A percentile compares a stretch with the other conserved stretches of the same genome.
These are phyloP conservation scores for Bombus ignitus DNA, from an alignment of 1,140 invertebrate species.

Conservation along the genomic window DNA sequence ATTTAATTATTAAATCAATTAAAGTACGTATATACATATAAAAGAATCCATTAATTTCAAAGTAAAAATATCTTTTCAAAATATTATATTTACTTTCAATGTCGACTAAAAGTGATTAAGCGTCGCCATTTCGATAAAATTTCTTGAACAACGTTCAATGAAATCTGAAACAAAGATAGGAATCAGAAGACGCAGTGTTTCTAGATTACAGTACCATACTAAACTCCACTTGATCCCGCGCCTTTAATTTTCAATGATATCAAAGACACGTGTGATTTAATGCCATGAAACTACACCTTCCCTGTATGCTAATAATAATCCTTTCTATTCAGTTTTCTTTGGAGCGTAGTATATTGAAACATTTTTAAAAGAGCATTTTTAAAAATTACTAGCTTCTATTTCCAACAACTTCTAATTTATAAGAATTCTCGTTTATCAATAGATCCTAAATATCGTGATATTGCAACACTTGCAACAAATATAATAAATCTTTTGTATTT, in stretches of 20 bases:
- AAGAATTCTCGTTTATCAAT: background rate
- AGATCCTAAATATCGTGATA: no score
- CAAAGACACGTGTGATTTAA: background rate
- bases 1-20: no score
- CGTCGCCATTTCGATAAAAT: background rate
- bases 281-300: background rate
- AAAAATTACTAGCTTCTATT: background rate
- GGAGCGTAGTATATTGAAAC: background rate
- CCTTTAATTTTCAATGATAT: background rate
- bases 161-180: background rate
- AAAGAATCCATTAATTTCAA: no score
- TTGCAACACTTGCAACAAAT: no score
- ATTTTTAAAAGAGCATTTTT: background rate
- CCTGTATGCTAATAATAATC: background rate
- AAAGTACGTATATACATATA: no score
- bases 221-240: background rate
- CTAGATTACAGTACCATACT: background rate
- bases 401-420: background rate
- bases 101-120: background rate
- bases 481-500: no score
- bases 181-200: background rate
- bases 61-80: background rate
- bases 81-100: background rate
- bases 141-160: background rate
- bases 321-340: background rate